These are phyloP conservation scores for Coregonus sp. DNA, from an alignment of 2,797 vertebrate genomes.

Conservation along the genomic window DNA sequence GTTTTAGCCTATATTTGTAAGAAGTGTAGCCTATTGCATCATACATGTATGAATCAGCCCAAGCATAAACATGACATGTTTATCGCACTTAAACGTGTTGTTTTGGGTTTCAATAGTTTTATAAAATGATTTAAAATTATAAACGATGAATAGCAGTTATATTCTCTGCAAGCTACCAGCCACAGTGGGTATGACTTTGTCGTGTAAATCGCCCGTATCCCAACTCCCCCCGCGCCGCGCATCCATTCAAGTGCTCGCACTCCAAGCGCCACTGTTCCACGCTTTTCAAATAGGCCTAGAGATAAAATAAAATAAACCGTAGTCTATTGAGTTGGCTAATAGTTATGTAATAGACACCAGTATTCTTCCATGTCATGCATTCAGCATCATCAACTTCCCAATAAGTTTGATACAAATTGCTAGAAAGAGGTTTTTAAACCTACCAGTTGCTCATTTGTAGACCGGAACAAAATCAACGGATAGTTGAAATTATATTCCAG, in stretches of 20 bases:
- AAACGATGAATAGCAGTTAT: not conserved
- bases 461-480: constrained; percentile 35
- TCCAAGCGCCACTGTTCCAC: not conserved
- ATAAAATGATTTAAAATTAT: not conserved
- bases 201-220: not conserved
- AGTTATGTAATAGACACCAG: not conserved
- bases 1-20: not conserved
- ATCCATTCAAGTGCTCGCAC: not conserved
- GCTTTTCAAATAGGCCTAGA: not conserved
- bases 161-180: not conserved
- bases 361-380: not conserved
- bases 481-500: constrained; percentile 67
- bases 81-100: not conserved
- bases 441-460: constrained; percentile 72
- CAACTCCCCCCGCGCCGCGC: not conserved
- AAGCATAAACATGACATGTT: not conserved
- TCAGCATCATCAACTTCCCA: not conserved
- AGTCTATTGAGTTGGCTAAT: not conserved
- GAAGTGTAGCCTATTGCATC: not conserved
- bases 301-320: not conserved
- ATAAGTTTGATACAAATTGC: not conserved
- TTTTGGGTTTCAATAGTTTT: not conserved
- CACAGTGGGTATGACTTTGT: not conserved
- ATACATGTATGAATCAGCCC: not conserved
- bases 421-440: constrained; percentile 8